A percentile compares a stretch with the other conserved stretches of the same genome.
phyloP scores from a whole-genome alignment of 2,797 vertebrate species.

The Sylvia borin region DNA sequence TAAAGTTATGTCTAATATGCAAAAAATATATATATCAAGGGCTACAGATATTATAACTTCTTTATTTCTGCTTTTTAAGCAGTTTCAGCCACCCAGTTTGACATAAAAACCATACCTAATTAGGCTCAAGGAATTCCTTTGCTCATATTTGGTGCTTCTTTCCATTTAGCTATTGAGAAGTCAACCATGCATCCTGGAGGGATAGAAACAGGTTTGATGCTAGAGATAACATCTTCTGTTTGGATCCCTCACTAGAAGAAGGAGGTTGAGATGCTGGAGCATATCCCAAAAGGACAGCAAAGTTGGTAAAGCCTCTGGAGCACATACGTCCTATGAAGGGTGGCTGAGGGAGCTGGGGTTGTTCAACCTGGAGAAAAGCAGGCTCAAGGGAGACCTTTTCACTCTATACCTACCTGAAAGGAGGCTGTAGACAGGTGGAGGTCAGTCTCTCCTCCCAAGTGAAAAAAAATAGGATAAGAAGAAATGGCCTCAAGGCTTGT shows the following conservation, averaged over 20 bases:
- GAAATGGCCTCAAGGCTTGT: neutral
- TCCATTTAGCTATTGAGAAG: neutral
- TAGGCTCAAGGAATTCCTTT: neutral
- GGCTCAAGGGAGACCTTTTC: neutral
- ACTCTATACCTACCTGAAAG: neutral
- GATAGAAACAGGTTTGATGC: neutral
- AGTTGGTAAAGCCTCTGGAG: neutral
- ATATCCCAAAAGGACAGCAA: rapidly evolving
- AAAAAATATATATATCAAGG: neutral
- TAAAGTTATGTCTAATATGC: neutral
- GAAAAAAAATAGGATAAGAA: neutral
- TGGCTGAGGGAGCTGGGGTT: rapidly evolving
- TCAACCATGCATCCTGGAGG: neutral
- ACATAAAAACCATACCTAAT: neutral
- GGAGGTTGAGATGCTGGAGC: rapidly evolving
- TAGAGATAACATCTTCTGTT: neutral
- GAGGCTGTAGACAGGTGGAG: neutral
- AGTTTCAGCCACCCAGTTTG: neutral
- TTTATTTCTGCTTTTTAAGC: neutral
- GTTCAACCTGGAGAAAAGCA: neutral
- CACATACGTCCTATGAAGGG: rapidly evolving
- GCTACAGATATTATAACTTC: neutral
- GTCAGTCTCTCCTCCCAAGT: neutral
- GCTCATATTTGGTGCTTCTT: neutral
- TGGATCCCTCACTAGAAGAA: neutral